Conservation (phyloP, 2,888 invertebrate species). For the Campaea margaritaria region DNA sequence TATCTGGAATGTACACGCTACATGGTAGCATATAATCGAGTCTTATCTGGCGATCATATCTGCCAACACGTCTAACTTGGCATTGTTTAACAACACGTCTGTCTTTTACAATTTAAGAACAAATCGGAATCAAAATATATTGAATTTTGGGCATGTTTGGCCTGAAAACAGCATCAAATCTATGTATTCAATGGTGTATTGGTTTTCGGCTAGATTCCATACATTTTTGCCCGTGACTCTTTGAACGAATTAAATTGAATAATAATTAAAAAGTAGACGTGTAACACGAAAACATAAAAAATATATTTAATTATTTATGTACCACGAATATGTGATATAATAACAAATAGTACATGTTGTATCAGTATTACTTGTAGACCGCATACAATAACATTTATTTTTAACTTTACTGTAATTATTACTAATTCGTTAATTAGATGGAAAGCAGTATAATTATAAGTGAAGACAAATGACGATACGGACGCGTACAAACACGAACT, state of each 20-base stretch:
- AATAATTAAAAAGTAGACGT: slow-evolving; percentile 16
- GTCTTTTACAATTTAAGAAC: slow-evolving; percentile 14
- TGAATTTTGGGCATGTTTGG: no score
- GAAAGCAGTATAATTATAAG: background rate
- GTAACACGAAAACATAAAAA: slow-evolving; percentile 13
- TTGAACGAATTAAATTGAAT: slow-evolving; percentile 21
- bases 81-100: background rate
- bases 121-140: background rate
- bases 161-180: no score
- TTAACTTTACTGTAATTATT: slow-evolving; percentile 12
- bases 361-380: slow-evolving; percentile 31
- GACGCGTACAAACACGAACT: background rate
- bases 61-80: background rate
- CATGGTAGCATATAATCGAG: background rate
- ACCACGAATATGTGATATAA: slow-evolving; percentile 52
- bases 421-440: background rate
- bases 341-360: slow-evolving; percentile 28
- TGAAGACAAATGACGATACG: background rate
- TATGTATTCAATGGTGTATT: no score
- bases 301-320: slow-evolving; percentile 34
- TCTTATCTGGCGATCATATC: background rate
- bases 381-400: slow-evolving; percentile 15
- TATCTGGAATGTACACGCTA: slow-evolving; percentile 4
- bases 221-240: background rate
- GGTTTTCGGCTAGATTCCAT: no score